Evolutionary conservation across 2,888 invertebrate species (phyloP), one percentile per base, ranked within the genome.

Genomic region (Eristalinus sepulchralis): DNA sequence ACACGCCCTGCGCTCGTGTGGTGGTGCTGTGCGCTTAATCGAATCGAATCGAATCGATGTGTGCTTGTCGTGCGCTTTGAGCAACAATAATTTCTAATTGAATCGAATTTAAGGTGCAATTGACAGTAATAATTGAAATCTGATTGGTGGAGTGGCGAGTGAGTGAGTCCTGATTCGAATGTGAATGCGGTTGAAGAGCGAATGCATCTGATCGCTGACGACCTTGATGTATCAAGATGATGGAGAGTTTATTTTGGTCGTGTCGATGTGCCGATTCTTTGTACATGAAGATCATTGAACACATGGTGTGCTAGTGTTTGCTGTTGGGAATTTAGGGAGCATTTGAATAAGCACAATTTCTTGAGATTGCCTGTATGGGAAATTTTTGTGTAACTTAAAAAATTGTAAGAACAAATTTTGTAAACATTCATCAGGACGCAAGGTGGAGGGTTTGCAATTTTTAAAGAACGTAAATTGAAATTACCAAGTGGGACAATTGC

Each of bases 31-130:
- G 60, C 39, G 31, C 68, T 85, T 85, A 84, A 88, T 88, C 88
- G 80, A 87, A 79, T 87, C 81, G 77, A 78, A 79, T 83, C 80
- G 84, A 78, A 77, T 77, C 47, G 47, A 47, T 47, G 76, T 36
- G 59, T 75, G 84, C 80, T 84, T 84, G 84, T 80, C 78, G 82
- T 81, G 66, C 31, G 86, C 82, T 67, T 60, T 84, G 76, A 82
- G 81, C 67, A 90, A 90, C 90, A 89, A 90, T 91, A 91, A 92
- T 92, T 92, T 91, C 91, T 92, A 92, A 92, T 92, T 92, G 92
- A 92, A 92, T 92, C 92, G 92, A 92, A 92, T 92, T 91, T 91
- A 91, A 92, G 92, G 91, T 92, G 91, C 92, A 91, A 91, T 91
- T 92, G 91, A 91, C 91, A 91, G 91, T 90, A 91, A 83, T 83